Evolutionary conservation across 2,888 invertebrate species (phyloP), one percentile per base, ranked within the genome.

Genomic region (Azorinus chamasolen): DNA sequence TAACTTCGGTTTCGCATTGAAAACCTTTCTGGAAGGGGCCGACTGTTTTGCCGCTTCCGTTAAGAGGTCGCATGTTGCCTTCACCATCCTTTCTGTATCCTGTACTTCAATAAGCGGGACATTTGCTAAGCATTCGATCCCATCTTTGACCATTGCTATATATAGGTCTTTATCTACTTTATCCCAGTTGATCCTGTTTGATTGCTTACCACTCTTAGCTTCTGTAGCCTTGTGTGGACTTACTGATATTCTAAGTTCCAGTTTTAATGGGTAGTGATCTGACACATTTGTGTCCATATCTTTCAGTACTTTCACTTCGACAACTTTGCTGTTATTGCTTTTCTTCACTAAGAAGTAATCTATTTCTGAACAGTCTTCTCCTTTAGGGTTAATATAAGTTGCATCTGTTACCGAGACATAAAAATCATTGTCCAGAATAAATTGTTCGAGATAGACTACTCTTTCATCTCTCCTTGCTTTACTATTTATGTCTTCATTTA

Each of bases 341-440:
- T 51, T 25, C 18, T 39, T 18, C 53, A n/a, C 22, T 2, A 64
- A 27, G 43, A 68, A 51, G 37, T 32, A 68, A 51, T 58, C 58
- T 18, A 59, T 58, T 37, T 53, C 54, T 27, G 68, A 68, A 27
- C 48, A 68, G 27, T 68, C 68, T 41, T 68, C 39, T 43, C 58
- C 68, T 50, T 59, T 48, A 16, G 59, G 45, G 45, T 68, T 39
- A 6, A 68, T 45, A 59, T 46, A 51, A 24, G 68, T 68, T 14
- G 32, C 37, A 10, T 50, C 68, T 24, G 41, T 45, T 18, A 10
- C 20, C 24, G 24, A 32, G 3, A 22, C 39, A n/a, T 25, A 14
- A 16, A 59, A 45, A 16, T 41, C 45, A 41, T 43, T 22, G 50
- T 59, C 59, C 10, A 27, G n/a, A 5, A 68, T 50, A 25, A 68